phyloP scores from a whole-genome alignment of 2,797 vertebrate species.

The Rhabdophis nuchalis region DNA sequence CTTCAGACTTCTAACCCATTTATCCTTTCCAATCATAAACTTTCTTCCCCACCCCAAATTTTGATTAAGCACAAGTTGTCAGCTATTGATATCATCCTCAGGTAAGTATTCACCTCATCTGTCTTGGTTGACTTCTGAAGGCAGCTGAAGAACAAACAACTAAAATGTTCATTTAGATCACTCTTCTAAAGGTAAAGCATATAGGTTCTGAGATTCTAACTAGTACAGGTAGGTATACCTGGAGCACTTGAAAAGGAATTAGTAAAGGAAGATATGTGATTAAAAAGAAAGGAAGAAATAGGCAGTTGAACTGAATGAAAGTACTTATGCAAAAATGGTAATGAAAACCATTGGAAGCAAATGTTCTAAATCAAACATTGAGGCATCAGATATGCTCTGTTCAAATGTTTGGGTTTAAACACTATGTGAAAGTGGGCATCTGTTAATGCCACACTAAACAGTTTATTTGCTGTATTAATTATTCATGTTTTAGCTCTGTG shows the following conservation, averaged over 20 bases:
- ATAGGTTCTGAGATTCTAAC: not conserved
- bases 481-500: constrained; percentile 5
- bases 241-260: not conserved
- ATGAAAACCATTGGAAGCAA: not conserved
- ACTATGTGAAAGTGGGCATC: not conserved
- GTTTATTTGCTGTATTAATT: constrained; percentile 11
- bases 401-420: constrained; percentile 15
- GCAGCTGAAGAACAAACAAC: not conserved
- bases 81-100: not conserved
- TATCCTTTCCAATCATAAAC: not conserved
- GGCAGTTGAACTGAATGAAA: not conserved
- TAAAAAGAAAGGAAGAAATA: not conserved
- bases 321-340: not conserved
- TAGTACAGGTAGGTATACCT: not conserved
- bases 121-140: not conserved
- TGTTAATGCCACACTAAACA: not conserved
- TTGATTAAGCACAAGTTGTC: not conserved
- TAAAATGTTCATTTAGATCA: not conserved
- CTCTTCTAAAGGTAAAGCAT: too few species aligned
- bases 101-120: not conserved
- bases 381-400: not conserved
- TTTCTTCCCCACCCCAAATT: not conserved
- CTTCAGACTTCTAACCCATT: not conserved
- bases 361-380: constrained; percentile 1
- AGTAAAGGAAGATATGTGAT: not conserved